Evolutionary conservation across 2,113 vertebrate genomes (phyloP).

Genomic region (Apodemus sylvaticus): DNA sequence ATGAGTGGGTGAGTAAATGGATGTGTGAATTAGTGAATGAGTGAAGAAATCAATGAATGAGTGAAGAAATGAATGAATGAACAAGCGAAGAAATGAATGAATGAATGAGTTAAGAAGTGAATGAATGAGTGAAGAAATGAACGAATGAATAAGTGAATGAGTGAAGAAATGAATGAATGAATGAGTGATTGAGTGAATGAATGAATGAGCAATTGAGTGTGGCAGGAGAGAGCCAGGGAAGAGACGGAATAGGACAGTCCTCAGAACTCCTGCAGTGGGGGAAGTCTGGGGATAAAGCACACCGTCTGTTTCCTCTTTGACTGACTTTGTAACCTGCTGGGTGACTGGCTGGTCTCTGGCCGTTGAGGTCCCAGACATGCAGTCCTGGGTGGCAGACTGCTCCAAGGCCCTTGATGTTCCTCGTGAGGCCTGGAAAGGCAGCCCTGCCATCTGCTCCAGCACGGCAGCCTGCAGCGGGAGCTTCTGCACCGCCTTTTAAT

Average conservation of each 20-base stretch:
- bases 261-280: not conserved
- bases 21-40: no score
- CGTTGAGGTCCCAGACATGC: constrained; percentile 15
- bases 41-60: not conserved
- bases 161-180: not conserved
- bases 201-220: not conserved
- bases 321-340: not conserved
- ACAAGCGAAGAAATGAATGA: no score
- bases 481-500: constrained; percentile 17
- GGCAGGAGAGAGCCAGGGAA: not conserved
- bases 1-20: no score
- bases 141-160: not conserved
- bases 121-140: not conserved
- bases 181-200: not conserved
- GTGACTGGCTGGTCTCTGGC: not conserved
- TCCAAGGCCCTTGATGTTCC: constrained; percentile 22
- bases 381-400: constrained; percentile 37
- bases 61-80: not conserved
- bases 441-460: constrained; percentile 31
- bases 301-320: not conserved
- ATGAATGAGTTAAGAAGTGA: not conserved
- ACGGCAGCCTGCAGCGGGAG: not conserved
- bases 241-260: not conserved
- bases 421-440: constrained; percentile 45
- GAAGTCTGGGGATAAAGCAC: not conserved